Percentiles rank a stretch among this genome's conserved stretches.
Evolutionary conservation across 2,888 invertebrate genomes (phyloP).

Genomic region (Empis stercorea): DNA sequence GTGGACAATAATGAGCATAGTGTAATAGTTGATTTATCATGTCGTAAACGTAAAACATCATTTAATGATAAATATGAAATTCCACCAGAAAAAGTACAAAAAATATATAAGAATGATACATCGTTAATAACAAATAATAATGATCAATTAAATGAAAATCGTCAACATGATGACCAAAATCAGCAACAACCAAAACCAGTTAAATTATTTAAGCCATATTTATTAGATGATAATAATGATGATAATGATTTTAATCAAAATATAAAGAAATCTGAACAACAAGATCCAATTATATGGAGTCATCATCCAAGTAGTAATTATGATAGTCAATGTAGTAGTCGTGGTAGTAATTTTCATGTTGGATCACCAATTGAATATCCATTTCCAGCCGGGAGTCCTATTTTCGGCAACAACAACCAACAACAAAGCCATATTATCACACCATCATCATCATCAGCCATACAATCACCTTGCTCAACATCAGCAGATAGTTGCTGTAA

Average conservation of each 20-base stretch:
- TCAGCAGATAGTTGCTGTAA: constrained; percentile 8
- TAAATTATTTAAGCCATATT: constrained; percentile 65
- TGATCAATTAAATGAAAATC: no score
- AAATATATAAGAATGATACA: not conserved
- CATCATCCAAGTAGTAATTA: constrained; percentile 22
- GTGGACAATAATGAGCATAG: not conserved
- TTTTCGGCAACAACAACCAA: constrained; percentile 15
- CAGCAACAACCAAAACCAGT: constrained; percentile 45
- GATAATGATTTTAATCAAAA: constrained; percentile 21
- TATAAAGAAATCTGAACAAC: constrained; percentile 5
- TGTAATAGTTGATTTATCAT: constrained; percentile 12
- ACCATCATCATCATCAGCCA: constrained; percentile 11
- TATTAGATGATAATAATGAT: constrained; percentile 50
- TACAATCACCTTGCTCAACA: constrained; percentile 22
- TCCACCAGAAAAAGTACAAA: constrained; percentile 10
- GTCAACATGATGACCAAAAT: constrained; percentile 1
- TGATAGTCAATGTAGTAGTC: constrained; percentile 13
- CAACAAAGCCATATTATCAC: not conserved
- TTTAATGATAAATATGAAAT: not conserved
- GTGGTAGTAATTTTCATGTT: constrained; percentile 22
- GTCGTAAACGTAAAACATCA: constrained; percentile 12
- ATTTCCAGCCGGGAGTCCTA: constrained; percentile 27
- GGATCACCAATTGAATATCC: constrained; percentile 19
- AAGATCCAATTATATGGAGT: constrained; percentile 32
- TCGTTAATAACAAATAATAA: constrained; percentile 1